A percentile compares a stretch with the other conserved stretches of the same genome.
Evolutionary conservation across 2,113 vertebrate genomes (phyloP).

Genomic region (Trinectes maculatus): DNA sequence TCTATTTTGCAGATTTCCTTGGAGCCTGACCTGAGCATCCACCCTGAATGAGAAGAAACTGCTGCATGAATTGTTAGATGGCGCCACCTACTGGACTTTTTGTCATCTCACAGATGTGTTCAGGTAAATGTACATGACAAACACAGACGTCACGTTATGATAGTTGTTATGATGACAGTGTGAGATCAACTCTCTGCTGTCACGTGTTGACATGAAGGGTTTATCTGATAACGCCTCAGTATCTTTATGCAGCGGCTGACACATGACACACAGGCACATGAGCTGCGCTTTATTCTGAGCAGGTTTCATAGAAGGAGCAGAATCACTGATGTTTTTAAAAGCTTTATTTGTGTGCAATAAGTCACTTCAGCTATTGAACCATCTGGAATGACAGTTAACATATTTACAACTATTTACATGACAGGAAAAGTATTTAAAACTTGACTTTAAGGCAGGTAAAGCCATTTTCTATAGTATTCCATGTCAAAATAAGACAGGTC

Average conservation of each 20-base stretch:
- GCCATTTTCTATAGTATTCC: too few species aligned
- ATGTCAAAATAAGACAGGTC: neutral
- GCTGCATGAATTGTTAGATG: neutral
- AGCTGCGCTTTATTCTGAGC: neutral
- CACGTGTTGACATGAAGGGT: neutral
- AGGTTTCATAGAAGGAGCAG: neutral
- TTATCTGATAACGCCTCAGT: neutral
- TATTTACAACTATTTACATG: slow-evolving; percentile 65
- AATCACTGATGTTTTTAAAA: slow-evolving; percentile 2
- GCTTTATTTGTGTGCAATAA: slow-evolving; percentile 60
- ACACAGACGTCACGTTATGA: too few species aligned
- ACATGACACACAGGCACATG: neutral
- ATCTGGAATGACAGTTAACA: slow-evolving; percentile 15
- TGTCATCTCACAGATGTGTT: neutral
- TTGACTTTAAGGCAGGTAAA: neutral
- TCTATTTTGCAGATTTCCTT: neutral
- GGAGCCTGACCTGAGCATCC: neutral
- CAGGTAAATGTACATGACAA: neutral
- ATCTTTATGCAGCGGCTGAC: too few species aligned
- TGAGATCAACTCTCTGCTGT: too few species aligned
- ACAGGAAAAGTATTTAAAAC: neutral
- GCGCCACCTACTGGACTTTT: slow-evolving; percentile 26
- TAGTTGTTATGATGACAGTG: neutral
- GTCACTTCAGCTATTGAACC: slow-evolving; percentile 6
- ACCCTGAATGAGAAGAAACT: neutral